Percentiles rank a stretch among this genome's conserved stretches.
phyloP scores from a whole-genome alignment of 1,140 invertebrate genomes.

The Sitobion miscanthi region DNA sequence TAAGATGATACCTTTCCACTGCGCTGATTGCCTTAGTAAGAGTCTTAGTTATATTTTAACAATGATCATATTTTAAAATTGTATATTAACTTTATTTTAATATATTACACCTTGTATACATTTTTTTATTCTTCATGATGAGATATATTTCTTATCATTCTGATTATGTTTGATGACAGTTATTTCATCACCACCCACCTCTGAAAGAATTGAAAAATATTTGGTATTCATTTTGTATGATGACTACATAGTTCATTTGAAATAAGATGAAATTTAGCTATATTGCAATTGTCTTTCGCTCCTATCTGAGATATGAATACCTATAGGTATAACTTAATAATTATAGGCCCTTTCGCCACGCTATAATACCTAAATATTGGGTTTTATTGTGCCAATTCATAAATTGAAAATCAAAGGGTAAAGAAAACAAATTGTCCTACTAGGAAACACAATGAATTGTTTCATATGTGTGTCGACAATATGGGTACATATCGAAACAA shows the following conservation, averaged over 20 bases:
- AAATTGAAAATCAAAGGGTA: background rate
- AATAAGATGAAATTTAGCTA: conserved; percentile 1
- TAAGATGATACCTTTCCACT: too few species aligned
- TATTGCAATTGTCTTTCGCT: conserved; percentile 31
- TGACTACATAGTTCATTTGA: conserved; percentile 30
- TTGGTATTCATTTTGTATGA: background rate
- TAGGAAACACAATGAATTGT: background rate
- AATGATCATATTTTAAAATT: too few species aligned
- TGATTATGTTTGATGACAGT: conserved; percentile 40
- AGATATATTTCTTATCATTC: background rate
- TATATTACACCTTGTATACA: too few species aligned
- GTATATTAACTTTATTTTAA: too few species aligned
- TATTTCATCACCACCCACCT: conserved; percentile 46
- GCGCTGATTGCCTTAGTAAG: too few species aligned
- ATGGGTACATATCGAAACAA: background rate
- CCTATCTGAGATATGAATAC: background rate
- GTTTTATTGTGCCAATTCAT: background rate
- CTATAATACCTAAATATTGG: background rate
- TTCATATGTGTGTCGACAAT: conserved; percentile 6
- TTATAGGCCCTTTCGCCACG: background rate
- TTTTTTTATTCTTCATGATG: background rate
- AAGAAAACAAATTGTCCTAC: background rate
- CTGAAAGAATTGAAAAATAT: background rate
- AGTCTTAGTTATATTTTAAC: too few species aligned
- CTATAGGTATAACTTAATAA: too few species aligned